Evolutionary conservation across 2,113 vertebrate species (phyloP).

Genomic region (Reinhardtius hippoglossoides): DNA sequence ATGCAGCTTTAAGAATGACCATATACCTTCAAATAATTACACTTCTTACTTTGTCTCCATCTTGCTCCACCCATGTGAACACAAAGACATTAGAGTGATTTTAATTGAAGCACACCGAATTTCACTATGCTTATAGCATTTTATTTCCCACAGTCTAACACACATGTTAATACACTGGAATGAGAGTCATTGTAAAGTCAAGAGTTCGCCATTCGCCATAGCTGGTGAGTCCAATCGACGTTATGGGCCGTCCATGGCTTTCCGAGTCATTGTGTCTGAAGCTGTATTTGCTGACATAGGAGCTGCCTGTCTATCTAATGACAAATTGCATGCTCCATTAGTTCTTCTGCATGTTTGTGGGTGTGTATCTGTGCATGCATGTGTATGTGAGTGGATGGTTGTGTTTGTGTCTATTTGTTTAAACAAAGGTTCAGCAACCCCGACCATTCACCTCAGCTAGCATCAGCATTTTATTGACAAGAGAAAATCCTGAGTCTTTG

Average conservation of each 20-base stretch:
- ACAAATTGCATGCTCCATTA: constrained; percentile 59
- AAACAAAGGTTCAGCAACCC: constrained; percentile 23
- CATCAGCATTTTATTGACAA: constrained; percentile 10
- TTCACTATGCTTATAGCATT: constrained; percentile 9
- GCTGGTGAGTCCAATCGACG: constrained; percentile 56
- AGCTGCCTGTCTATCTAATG: constrained; percentile 41
- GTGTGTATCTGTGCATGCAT: constrained; percentile 25
- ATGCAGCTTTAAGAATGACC: not conserved
- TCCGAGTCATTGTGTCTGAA: constrained; percentile 60
- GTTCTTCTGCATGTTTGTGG: constrained; percentile 51
- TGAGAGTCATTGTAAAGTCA: constrained; percentile 27
- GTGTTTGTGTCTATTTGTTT: constrained; percentile 44
- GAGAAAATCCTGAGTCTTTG: constrained; percentile 17
- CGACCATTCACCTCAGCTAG: not conserved
- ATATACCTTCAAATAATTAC: constrained; percentile 18
- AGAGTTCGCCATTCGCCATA: constrained; percentile 60
- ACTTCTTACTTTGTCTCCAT: not conserved
- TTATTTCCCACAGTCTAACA: constrained; percentile 31
- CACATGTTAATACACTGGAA: constrained; percentile 47
- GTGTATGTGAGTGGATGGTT: constrained; percentile 17
- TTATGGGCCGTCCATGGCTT: constrained; percentile 55
- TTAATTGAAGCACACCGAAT: constrained; percentile 3
- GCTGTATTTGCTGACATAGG: constrained; percentile 61
- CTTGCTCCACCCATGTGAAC: not conserved
- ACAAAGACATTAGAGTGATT: not conserved